Evolutionary conservation across 2,888 invertebrate species (phyloP), one percentile per base, ranked within the genome.

Genomic region (Gasteruption jaculator): DNA sequence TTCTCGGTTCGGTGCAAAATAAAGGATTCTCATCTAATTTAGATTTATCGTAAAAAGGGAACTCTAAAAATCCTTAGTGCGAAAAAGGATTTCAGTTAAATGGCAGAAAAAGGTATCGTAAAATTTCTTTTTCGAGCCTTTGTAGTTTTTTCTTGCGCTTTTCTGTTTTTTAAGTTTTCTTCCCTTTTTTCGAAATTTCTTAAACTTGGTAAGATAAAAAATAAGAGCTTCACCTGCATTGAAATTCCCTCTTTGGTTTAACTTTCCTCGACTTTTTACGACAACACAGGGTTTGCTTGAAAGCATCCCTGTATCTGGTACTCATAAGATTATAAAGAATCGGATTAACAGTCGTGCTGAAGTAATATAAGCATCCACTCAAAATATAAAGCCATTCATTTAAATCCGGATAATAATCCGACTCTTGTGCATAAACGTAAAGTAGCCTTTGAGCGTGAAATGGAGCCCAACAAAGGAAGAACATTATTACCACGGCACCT

Each of bases 401-500:
- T 58, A 87, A 76, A 46, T 74, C 73, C 41, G 77, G 73, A 65
- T 79, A 79, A 69, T 80, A 83, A 61, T 81, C 74, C 0, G 71
- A 68, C 15, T 79, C 70, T 48, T 76, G 76, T 19, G 81, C 86
- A 68, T 91, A 85, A 54, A 89, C 78, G 65, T 85, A 88, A 69
- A 91, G 81, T 38, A 95, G 76, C 5, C 95, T 76, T 72, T 95
- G 95, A 48, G 88, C 81, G 74, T 95, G 95, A 74, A 94, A 95
- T 19, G 95, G 95, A 0, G 92, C 91, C 94, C 95, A 95, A 72
- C 94, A 93, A 8, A 92, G 75, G 75, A 94, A 94, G 76, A 95
- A 95, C 21, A 90, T 86, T 5, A 93, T 77, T 38, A 95, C 95
- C 15, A 95, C 94, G 3, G 91, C 91, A 53, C 89, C 95, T 95